Evolutionary conservation across 2,888 invertebrate genomes (phyloP).

Genomic region (Chymomyza procnemis): DNA sequence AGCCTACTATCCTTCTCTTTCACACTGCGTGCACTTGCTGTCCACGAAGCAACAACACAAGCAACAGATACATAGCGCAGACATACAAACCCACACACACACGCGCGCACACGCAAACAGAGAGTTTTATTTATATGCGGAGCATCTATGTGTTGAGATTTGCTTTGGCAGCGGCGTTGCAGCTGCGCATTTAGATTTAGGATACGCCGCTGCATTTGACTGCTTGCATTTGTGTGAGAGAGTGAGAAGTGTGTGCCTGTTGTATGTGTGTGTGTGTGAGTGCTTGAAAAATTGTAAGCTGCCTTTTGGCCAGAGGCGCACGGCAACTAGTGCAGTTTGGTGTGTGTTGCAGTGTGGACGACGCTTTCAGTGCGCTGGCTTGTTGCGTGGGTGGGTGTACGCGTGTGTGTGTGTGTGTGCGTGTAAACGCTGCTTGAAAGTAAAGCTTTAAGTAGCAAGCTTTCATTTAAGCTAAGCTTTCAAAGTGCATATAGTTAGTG

Average conservation of each 20-base stretch:
- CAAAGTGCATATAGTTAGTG: not conserved
- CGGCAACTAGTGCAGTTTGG: conserved; percentile 70
- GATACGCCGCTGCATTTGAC: conserved; percentile 44
- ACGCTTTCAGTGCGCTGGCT: conserved; percentile 47
- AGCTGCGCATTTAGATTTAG: conserved; percentile 59
- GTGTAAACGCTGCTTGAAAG: conserved; percentile 9
- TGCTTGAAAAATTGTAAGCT: conserved; percentile 59
- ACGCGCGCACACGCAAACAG: conserved; percentile 11
- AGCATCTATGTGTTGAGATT: conserved; percentile 15
- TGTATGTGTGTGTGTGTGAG: conserved; percentile 9
- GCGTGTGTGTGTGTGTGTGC: conserved; percentile 11
- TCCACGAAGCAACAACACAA: conserved; percentile 15
- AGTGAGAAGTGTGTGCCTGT: conserved; percentile 20
- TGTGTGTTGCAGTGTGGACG: conserved; percentile 72
- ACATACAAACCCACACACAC: conserved; percentile 9
- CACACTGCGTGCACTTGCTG: conserved; percentile 4
- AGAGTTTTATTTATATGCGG: not conserved
- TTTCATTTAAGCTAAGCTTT: conserved; percentile 27
- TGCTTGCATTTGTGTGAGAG: conserved; percentile 19
- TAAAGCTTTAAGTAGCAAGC: conserved; percentile 19
- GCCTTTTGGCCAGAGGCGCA: conserved; percentile 29
- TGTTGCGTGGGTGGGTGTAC: conserved; percentile 33
- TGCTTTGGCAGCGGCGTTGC: conserved; percentile 43
- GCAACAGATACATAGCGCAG: conserved; percentile 30
- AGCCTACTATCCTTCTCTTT: conserved; percentile 22